These are phyloP conservation scores for Hybos culiciformis DNA, from an alignment of 2,888 invertebrate genomes.

Conservation along the genomic window DNA sequence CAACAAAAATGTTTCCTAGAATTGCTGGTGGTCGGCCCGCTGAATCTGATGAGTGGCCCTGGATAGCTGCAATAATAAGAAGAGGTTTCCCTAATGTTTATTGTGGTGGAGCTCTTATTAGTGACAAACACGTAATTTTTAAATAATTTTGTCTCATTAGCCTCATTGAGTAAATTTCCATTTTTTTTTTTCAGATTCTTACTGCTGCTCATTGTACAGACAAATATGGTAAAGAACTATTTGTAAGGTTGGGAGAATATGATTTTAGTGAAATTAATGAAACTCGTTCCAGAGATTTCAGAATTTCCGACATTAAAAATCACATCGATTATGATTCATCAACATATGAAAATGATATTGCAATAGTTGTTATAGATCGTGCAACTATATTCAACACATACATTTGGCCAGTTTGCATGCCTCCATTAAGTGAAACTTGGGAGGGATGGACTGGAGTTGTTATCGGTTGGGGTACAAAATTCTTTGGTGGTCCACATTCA, in stretches of 20 bases:
- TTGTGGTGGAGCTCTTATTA: slow-evolving; percentile 72
- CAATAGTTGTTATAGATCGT: slow-evolving; percentile 51
- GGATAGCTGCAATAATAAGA: slow-evolving; percentile 68
- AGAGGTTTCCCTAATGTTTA: slow-evolving; percentile 43
- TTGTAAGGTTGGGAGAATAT: slow-evolving; percentile 68
- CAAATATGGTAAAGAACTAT: slow-evolving; percentile 45
- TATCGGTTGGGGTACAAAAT: slow-evolving; percentile 67
- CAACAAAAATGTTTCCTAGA: slow-evolving; percentile 36
- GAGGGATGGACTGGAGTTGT: slow-evolving; percentile 50
- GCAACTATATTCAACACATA: slow-evolving; percentile 59
- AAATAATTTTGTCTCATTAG: not conserved
- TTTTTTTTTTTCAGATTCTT: slow-evolving; percentile 45
- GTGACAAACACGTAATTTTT: slow-evolving; percentile 45
- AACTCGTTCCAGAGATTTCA: slow-evolving; percentile 54
- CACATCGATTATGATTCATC: slow-evolving; percentile 54
- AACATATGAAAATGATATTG: slow-evolving; percentile 65
- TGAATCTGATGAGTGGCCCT: slow-evolving; percentile 61
- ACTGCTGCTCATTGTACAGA: slow-evolving; percentile 36
- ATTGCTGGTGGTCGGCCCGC: slow-evolving; percentile 50
- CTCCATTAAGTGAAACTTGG: slow-evolving; percentile 46
- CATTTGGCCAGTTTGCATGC: slow-evolving; percentile 75
- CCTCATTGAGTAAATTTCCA: not conserved
- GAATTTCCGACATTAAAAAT: slow-evolving; percentile 47
- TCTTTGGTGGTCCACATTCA: slow-evolving; percentile 56
- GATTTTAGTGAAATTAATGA: slow-evolving; percentile 55